Evolutionary conservation across 2,113 vertebrate species (phyloP).

Genomic region (Siniperca knerii): DNA sequence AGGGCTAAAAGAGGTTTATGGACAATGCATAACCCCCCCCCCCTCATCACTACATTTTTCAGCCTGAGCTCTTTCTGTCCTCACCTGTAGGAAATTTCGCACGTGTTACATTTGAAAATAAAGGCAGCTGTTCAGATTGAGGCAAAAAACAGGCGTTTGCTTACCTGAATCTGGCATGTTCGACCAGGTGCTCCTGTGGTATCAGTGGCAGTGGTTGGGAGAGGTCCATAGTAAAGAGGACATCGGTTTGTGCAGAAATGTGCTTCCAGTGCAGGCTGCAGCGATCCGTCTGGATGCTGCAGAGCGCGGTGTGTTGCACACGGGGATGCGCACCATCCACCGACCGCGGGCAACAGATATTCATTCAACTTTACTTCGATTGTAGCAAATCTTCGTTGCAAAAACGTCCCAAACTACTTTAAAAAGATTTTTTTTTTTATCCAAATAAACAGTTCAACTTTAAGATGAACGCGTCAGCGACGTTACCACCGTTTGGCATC

Average conservation of each 20-base stretch:
- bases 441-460: not conserved
- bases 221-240: too few relatives aligned
- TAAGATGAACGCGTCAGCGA: not conserved
- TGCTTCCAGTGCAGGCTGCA: slow-evolving; percentile 51
- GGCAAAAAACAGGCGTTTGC: not conserved
- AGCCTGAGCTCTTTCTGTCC: not conserved
- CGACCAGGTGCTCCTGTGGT: slow-evolving; percentile 11
- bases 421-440: not conserved
- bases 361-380: slow-evolving; percentile 34
- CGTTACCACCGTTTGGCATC: not conserved
- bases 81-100: not conserved
- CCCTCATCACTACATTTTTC: not conserved
- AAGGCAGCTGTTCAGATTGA: not conserved
- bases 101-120: not conserved
- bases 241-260: slow-evolving; percentile 11
- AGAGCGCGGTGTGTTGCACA: slow-evolving; percentile 46
- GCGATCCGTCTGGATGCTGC: slow-evolving; percentile 61
- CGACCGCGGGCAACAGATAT: not conserved
- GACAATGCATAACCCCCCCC: not conserved
- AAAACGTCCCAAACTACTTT: not conserved
- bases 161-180: slow-evolving; percentile 44
- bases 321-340: slow-evolving; percentile 42
- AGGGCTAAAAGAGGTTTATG: not conserved
- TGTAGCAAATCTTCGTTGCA: not conserved
- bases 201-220: slow-evolving; percentile 4